phyloP scores from a whole-genome alignment of 1,140 invertebrate genomes.

The Fopius arisanus region DNA sequence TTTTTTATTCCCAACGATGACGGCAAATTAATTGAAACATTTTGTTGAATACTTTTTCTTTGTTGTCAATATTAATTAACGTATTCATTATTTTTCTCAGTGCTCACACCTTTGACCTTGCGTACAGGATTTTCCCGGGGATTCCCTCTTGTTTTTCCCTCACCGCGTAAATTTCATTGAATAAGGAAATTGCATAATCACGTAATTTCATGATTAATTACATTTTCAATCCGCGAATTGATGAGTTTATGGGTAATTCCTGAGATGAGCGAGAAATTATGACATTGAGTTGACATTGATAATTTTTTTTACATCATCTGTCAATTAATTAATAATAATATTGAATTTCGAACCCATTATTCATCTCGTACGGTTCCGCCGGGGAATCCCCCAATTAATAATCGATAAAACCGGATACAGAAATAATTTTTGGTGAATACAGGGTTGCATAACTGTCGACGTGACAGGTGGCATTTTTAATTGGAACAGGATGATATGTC shows the following conservation, averaged over 20 bases:
- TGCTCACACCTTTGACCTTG: not conserved
- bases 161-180: not conserved
- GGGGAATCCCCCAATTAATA: not conserved
- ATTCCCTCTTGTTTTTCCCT: not conserved
- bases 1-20: too few species aligned
- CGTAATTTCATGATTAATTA: not conserved
- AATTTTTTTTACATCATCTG: too few species aligned
- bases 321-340: too few species aligned
- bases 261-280: not conserved
- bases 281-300: too few species aligned
- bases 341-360: too few species aligned
- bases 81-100: too few species aligned
- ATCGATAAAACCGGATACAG: not conserved
- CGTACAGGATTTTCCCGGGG: not conserved
- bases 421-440: not conserved
- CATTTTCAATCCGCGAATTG: not conserved
- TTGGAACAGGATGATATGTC: conserved; percentile 16
- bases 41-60: not conserved
- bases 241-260: not conserved
- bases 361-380: too few species aligned
- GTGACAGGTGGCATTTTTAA: conserved; percentile 7
- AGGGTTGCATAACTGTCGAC: conserved; percentile 13
- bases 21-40: not conserved
- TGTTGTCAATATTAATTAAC: not conserved
- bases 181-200: not conserved